A percentile compares a stretch with the other conserved stretches of the same genome.
phyloP scores from a whole-genome alignment of 2,888 invertebrate species.

The Eristalis arbustorum region DNA sequence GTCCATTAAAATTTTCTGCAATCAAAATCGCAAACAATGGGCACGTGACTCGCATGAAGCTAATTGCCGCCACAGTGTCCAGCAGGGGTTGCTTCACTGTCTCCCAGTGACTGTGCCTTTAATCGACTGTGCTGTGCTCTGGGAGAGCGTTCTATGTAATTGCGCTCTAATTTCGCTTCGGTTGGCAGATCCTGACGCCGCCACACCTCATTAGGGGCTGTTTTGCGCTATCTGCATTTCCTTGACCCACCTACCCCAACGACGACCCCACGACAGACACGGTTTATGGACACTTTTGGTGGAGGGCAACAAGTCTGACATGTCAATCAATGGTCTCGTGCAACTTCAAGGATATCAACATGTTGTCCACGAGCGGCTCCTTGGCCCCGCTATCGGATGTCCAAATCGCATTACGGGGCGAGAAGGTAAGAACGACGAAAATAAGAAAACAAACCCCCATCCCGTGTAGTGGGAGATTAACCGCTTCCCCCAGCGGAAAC shows the following conservation, averaged over 20 bases:
- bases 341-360: slow-evolving; percentile 48
- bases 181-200: slow-evolving; percentile 48
- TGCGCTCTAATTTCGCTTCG: slow-evolving; percentile 53
- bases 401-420: slow-evolving; percentile 66
- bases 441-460: neutral
- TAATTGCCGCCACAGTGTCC: slow-evolving; percentile 72
- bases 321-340: slow-evolving; percentile 51
- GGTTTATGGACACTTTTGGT: slow-evolving; percentile 12
- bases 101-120: neutral
- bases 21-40: slow-evolving; percentile 73
- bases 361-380: slow-evolving; percentile 31
- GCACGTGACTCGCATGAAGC: slow-evolving; percentile 73
- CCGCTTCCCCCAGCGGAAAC: neutral
- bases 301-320: slow-evolving; percentile 64
- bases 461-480: neutral
- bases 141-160: slow-evolving; percentile 47
- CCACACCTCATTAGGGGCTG: slow-evolving; percentile 55
- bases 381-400: slow-evolving; percentile 64
- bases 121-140: too few relatives aligned
- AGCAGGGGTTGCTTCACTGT: slow-evolving; percentile 46
- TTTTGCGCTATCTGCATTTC: slow-evolving; percentile 5
- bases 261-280: neutral
- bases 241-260: neutral
- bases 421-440: neutral
- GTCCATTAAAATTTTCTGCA: slow-evolving; percentile 73